Evolutionary conservation across 2,113 vertebrate species (phyloP).

Genomic region (Amia ocellicauda): DNA sequence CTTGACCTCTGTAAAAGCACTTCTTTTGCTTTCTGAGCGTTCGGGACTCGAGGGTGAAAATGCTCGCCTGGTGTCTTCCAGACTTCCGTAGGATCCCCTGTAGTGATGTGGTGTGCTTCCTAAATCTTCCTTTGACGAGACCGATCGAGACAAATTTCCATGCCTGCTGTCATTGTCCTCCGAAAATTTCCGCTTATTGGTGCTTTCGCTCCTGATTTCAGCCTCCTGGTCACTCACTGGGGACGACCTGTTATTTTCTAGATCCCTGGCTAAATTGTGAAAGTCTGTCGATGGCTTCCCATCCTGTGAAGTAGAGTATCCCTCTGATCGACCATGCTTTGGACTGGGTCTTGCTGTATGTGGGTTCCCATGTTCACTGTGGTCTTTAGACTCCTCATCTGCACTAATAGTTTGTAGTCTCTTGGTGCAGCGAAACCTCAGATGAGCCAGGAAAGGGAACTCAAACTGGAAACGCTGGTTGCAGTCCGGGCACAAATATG

Average conservation of each 20-base stretch:
- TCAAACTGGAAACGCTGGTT: slow-evolving; percentile 95
- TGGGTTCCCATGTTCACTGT: slow-evolving; percentile 30
- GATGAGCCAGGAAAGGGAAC: slow-evolving; percentile 86
- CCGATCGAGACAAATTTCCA: slow-evolving; percentile 36
- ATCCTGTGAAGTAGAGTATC: slow-evolving; percentile 52
- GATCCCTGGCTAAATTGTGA: slow-evolving; percentile 87
- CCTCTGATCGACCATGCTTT: slow-evolving; percentile 62
- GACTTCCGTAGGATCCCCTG: slow-evolving; percentile 75
- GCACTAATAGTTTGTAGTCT: slow-evolving; percentile 67
- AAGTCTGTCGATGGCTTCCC: slow-evolving; percentile 90
- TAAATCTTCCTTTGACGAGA: slow-evolving; percentile 79
- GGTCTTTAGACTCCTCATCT: slow-evolving; percentile 65
- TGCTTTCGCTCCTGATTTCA: slow-evolving; percentile 67
- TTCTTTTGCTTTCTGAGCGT: slow-evolving; percentile 75
- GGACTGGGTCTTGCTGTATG: slow-evolving; percentile 44
- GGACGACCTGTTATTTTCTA: slow-evolving; percentile 78
- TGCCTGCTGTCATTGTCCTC: slow-evolving; percentile 55
- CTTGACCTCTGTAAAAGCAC: slow-evolving; percentile 94
- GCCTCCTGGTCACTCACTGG: slow-evolving; percentile 66
- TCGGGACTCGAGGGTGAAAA: slow-evolving; percentile 73
- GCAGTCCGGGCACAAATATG: slow-evolving; percentile 85
- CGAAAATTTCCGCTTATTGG: slow-evolving; percentile 74
- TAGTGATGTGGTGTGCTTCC: slow-evolving; percentile 84
- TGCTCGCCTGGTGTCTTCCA: slow-evolving; percentile 76
- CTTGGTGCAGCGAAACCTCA: slow-evolving; percentile 93